phyloP scores from a whole-genome alignment of 2,113 vertebrate species.

The Aythya baeri region DNA sequence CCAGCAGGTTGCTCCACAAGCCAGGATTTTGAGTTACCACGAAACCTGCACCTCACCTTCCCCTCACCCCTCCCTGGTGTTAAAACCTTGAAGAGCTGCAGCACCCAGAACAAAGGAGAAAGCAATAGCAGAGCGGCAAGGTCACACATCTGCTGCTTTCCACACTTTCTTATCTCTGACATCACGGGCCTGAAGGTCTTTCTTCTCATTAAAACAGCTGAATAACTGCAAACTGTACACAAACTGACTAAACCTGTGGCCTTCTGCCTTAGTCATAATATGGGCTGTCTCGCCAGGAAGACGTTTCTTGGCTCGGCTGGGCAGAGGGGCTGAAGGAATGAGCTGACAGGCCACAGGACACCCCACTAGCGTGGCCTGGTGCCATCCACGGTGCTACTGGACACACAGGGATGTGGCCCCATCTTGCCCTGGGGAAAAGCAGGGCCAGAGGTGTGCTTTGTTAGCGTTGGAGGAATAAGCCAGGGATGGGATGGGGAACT shows the following conservation, averaged over 20 bases:
- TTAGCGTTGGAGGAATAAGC: background rate
- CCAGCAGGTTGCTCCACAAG: background rate
- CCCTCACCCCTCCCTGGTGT: constrained; percentile 31
- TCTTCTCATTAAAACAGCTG: constrained; percentile 84
- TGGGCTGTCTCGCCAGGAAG: constrained; percentile 30
- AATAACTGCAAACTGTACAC: constrained; percentile 84
- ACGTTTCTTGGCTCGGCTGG: background rate
- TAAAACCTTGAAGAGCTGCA: constrained; percentile 73
- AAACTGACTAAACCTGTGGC: constrained; percentile 80
- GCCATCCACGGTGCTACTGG: rapidly evolving
- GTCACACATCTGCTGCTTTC: constrained; percentile 76
- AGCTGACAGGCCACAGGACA: background rate
- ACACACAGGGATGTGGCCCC: background rate
- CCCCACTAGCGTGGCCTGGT: rapidly evolving
- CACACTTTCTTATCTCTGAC: constrained; percentile 84
- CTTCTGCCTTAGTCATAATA: constrained; percentile 93
- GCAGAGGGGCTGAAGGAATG: background rate
- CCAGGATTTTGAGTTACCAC: background rate
- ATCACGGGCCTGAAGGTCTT: constrained; percentile 79
- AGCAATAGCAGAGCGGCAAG: constrained; percentile 65
- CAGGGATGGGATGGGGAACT: background rate
- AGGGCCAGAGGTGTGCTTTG: background rate
- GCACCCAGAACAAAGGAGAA: constrained; percentile 66
- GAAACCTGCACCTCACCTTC: background rate
- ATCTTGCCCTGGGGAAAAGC: background rate